A percentile compares a stretch with the other conserved stretches of the same genome.
These are phyloP conservation scores for Mormyrus lacerda DNA, from an alignment of 2,113 vertebrate genomes.

Conservation along the genomic window DNA sequence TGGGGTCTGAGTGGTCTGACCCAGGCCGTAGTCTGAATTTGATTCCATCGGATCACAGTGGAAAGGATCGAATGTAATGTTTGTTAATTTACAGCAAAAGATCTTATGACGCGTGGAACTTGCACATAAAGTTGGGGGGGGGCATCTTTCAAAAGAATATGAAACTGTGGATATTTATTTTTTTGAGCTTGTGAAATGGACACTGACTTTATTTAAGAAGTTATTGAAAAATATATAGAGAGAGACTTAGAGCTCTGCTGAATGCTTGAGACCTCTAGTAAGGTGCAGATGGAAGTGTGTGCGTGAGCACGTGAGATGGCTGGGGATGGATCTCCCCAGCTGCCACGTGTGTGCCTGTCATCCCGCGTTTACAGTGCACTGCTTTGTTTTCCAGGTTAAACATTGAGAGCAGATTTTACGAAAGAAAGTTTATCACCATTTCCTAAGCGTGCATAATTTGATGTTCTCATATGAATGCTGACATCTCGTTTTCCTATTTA, in stretches of 20 bases:
- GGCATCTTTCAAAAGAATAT: slow-evolving; percentile 20
- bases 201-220: slow-evolving; percentile 24
- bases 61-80: slow-evolving; percentile 23
- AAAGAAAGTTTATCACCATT: not conserved
- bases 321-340: not conserved
- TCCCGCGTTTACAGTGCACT: slow-evolving; percentile 9
- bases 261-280: slow-evolving; percentile 12
- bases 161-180: slow-evolving; percentile 31
- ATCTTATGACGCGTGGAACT: slow-evolving; percentile 23
- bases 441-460: not conserved
- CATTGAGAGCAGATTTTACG: not conserved
- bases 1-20: not conserved
- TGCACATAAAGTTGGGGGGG: slow-evolving; percentile 21
- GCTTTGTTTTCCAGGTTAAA: slow-evolving; percentile 8
- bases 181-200: slow-evolving; percentile 26
- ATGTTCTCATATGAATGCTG: not conserved
- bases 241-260: slow-evolving; percentile 16
- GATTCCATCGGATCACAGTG: slow-evolving; percentile 20
- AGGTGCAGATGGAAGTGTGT: not conserved
- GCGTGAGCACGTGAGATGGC: not conserved
- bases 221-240: slow-evolving; percentile 19
- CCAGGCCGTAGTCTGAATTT: not conserved
- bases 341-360: not conserved
- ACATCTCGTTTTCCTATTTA: not conserved
- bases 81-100: slow-evolving; percentile 11